These are phyloP conservation scores for Petrolisthes manimaculis DNA, from an alignment of 2,888 invertebrate species.

Conservation along the genomic window DNA sequence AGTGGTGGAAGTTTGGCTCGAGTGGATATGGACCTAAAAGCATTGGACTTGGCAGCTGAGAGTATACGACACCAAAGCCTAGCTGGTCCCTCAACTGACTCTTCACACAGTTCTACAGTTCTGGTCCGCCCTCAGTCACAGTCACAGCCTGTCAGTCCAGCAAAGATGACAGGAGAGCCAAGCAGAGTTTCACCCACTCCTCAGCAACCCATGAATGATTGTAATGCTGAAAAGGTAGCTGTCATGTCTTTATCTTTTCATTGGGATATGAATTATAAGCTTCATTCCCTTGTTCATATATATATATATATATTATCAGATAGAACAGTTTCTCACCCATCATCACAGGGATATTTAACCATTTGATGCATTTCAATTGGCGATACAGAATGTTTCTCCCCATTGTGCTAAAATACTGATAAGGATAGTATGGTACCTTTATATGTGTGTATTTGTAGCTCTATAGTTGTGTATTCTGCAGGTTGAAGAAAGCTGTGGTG, in stretches of 20 bases:
- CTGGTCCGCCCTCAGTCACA: conserved; percentile 30
- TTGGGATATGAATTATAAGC: neutral
- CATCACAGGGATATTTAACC: too few relatives aligned
- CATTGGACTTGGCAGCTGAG: conserved; percentile 62
- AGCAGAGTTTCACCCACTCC: conserved; percentile 13
- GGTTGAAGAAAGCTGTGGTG: conserved; percentile 68
- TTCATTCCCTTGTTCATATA: neutral
- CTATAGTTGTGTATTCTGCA: neutral
- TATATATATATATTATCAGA: too few relatives aligned
- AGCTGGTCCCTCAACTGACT: conserved; percentile 11
- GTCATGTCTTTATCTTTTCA: too few relatives aligned
- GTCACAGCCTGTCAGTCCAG: conserved; percentile 64
- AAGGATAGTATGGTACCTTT: too few relatives aligned
- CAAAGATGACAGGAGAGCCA: conserved; percentile 38
- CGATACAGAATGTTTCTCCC: too few relatives aligned
- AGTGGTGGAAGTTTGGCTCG: conserved; percentile 48
- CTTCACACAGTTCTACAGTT: conserved; percentile 2
- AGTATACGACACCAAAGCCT: conserved; percentile 40
- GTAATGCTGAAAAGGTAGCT: conserved; percentile 47
- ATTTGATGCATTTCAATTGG: too few relatives aligned
- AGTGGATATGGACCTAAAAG: conserved; percentile 63
- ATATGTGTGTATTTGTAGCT: too few relatives aligned
- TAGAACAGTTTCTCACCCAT: too few relatives aligned
- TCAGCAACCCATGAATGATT: conserved; percentile 40
- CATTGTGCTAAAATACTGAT: too few relatives aligned